Conservation (phyloP, 2,888 invertebrate species). For the Apamea anceps region DNA sequence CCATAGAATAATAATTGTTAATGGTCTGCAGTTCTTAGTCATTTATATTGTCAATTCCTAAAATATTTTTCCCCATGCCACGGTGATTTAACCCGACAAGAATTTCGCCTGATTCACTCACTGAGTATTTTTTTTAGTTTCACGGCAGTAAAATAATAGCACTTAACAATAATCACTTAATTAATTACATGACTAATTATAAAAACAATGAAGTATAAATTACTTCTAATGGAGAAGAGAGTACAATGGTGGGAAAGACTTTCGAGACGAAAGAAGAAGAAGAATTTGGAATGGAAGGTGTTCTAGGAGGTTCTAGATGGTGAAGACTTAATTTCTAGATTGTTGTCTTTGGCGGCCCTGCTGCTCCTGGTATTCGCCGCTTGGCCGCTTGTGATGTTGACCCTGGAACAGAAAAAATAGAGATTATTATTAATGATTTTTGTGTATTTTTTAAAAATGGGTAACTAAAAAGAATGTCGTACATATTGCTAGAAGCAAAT, state of each 20-base stretch:
- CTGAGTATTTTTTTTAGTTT: slow-evolving; percentile 65
- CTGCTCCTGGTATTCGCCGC: slow-evolving; percentile 75
- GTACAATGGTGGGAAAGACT: slow-evolving; percentile 70
- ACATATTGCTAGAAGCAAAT: background rate
- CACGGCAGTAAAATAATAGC: slow-evolving; percentile 68
- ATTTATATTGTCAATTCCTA: background rate
- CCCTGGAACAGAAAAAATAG: slow-evolving; percentile 70
- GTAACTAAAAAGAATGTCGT: background rate
- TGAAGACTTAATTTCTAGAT: slow-evolving; percentile 78
- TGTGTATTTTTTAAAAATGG: background rate
- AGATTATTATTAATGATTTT: background rate
- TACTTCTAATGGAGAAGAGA: slow-evolving; percentile 66
- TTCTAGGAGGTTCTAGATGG: slow-evolving; percentile 60
- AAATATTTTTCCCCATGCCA: background rate
- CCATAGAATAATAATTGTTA: background rate
- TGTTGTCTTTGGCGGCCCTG: slow-evolving; percentile 73
- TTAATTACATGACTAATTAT: slow-evolving; percentile 73
- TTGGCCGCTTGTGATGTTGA: slow-evolving; percentile 76
- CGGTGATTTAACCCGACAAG: slow-evolving; percentile 30
- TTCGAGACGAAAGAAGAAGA: slow-evolving; percentile 60
- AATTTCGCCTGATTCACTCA: slow-evolving; percentile 53
- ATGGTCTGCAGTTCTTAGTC: background rate
- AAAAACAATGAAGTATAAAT: slow-evolving; percentile 72
- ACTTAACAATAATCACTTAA: slow-evolving; percentile 68
- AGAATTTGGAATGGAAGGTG: slow-evolving; percentile 56